These are phyloP conservation scores for Poicephalus gulielmi DNA, from an alignment of 2,113 vertebrate genomes.

Conservation along the genomic window DNA sequence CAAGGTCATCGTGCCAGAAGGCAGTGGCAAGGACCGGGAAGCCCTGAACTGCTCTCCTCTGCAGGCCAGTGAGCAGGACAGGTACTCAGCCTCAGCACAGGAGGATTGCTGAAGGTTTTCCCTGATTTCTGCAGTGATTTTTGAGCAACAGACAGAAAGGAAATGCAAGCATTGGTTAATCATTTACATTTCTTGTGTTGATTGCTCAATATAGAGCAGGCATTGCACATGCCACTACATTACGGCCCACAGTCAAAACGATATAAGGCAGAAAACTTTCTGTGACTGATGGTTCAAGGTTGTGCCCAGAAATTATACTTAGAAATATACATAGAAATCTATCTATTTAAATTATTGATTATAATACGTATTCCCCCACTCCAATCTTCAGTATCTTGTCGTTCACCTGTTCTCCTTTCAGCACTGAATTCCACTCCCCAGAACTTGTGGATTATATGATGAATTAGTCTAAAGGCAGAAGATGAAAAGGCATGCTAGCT, in stretches of 20 bases:
- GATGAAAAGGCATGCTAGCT: background rate
- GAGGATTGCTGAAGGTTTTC: background rate
- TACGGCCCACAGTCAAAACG: background rate
- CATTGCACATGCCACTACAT: background rate
- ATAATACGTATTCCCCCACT: background rate
- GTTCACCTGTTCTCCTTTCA: background rate
- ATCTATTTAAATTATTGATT: background rate
- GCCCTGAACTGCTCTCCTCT: background rate
- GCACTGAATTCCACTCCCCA: background rate
- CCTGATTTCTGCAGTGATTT: background rate
- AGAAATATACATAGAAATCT: background rate
- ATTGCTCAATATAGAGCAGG: background rate
- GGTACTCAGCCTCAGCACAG: background rate
- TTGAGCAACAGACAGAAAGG: background rate
- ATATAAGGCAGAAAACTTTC: background rate
- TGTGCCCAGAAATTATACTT: background rate
- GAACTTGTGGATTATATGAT: background rate
- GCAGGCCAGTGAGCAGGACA: background rate
- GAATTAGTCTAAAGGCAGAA: background rate
- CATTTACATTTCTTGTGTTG: background rate
- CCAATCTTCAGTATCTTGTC: background rate
- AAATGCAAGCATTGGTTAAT: background rate
- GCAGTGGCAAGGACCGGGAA: background rate
- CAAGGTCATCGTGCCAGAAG: background rate
- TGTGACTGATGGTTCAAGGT: background rate